Evolutionary conservation across 2,888 invertebrate species (phyloP).

Genomic region (Nowickia ferox): DNA sequence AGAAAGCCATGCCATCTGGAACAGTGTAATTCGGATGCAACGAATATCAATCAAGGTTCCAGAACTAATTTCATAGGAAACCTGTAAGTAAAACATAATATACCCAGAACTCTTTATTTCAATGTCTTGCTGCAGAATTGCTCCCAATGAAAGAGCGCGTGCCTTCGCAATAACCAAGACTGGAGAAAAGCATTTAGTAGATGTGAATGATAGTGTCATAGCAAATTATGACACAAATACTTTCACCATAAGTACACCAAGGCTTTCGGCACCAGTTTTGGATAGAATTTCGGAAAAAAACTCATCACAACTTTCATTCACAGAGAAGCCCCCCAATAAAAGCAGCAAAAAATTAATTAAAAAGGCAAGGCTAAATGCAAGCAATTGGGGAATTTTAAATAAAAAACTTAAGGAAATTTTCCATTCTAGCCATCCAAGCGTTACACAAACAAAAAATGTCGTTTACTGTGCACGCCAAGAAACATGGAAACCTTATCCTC

Average conservation of each 20-base stretch:
- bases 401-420: neutral
- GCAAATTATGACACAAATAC: constrained; percentile 18
- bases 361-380: constrained; percentile 33
- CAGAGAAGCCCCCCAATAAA: constrained; percentile 1
- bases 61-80: constrained; percentile 72
- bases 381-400: neutral
- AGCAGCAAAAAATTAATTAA: constrained; percentile 31
- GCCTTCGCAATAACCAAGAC: constrained; percentile 62
- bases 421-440: constrained; percentile 47
- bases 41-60: constrained; percentile 52
- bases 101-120: too few relatives aligned
- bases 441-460: constrained; percentile 58
- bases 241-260: constrained; percentile 35
- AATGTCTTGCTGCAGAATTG: constrained; percentile 10
- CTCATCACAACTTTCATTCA: constrained; percentile 22
- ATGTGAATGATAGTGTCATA: constrained; percentile 42
- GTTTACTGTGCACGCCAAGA: constrained; percentile 66
- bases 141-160: constrained; percentile 58
- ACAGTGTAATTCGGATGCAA: constrained; percentile 45
- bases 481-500: constrained; percentile 48
- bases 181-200: constrained; percentile 68
- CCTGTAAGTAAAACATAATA: constrained; percentile 51
- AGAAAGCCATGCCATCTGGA: constrained; percentile 42
- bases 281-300: constrained; percentile 41
- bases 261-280: constrained; percentile 14